Evolutionary conservation across 1,140 invertebrate species (phyloP).

Genomic region (Arctopsyche grandis): DNA sequence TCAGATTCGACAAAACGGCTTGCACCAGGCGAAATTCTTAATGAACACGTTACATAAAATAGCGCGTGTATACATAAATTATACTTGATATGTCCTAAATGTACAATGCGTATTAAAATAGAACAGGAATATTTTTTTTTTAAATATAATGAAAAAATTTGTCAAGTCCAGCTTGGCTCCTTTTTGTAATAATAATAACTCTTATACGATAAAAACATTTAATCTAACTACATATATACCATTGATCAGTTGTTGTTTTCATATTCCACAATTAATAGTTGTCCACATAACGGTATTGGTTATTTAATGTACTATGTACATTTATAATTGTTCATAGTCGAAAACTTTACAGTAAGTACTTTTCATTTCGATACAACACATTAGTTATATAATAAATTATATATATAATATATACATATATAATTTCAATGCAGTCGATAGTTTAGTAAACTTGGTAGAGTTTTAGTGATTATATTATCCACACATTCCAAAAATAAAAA

Average conservation of each 20-base stretch:
- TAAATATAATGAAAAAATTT: conserved; percentile 37
- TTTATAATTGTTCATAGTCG: not conserved
- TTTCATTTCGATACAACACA: not conserved
- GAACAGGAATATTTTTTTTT: not conserved
- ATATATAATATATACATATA: not conserved
- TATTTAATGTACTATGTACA: not conserved
- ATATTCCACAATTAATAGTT: not conserved
- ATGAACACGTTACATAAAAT: too few relatives aligned
- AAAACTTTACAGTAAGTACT: not conserved
- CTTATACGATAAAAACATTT: conserved; percentile 33
- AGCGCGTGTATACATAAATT: not conserved
- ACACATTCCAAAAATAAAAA: too few relatives aligned
- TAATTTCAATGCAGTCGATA: not conserved
- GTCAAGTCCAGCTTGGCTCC: conserved; percentile 52
- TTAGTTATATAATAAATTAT: not conserved
- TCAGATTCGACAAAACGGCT: too few relatives aligned
- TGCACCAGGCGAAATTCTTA: too few relatives aligned
- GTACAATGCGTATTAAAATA: conserved; percentile 2
- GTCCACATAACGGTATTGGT: too few relatives aligned
- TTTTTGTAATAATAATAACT: conserved; percentile 22
- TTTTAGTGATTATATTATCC: too few relatives aligned
- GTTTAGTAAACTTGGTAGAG: not conserved
- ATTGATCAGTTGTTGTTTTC: not conserved
- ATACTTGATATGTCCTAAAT: not conserved
- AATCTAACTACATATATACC: conserved; percentile 24